Conservation (phyloP, 2,888 invertebrate species). For the Cenopis cana region DNA sequence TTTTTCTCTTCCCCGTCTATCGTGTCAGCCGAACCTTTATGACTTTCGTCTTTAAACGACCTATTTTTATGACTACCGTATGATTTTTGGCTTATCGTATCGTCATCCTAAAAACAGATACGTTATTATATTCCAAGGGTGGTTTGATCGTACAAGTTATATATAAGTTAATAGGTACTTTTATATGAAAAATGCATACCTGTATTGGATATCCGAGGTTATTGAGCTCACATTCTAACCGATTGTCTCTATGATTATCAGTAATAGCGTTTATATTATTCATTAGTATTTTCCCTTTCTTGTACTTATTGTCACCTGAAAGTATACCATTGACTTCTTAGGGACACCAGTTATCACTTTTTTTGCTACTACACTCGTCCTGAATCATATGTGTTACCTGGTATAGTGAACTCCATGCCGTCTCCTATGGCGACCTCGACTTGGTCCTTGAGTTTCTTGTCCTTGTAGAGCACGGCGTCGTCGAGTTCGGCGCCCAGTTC, state of each 20-base stretch:
- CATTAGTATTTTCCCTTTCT: slow-evolving; percentile 91
- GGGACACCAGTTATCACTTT: slow-evolving; percentile 43
- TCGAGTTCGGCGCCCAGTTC: slow-evolving; percentile 89
- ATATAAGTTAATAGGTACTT: no score
- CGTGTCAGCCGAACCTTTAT: slow-evolving; percentile 94
- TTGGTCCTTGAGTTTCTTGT: slow-evolving; percentile 95
- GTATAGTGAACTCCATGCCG: slow-evolving; percentile 97
- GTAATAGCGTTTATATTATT: slow-evolving; percentile 93
- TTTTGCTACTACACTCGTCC: slow-evolving; percentile 23
- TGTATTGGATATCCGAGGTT: slow-evolving; percentile 89
- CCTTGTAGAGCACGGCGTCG: slow-evolving; percentile 93
- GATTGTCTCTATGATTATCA: slow-evolving; percentile 90
- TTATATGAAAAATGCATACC: slow-evolving; percentile 56
- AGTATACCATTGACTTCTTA: slow-evolving; percentile 50
- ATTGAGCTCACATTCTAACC: slow-evolving; percentile 90
- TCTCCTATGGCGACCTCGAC: slow-evolving; percentile 96
- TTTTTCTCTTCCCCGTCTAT: slow-evolving; percentile 95
- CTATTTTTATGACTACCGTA: slow-evolving; percentile 96
- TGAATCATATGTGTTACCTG: slow-evolving; percentile 84
- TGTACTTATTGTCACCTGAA: slow-evolving; percentile 92
- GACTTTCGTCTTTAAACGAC: slow-evolving; percentile 95
- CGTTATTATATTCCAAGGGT: not conserved
- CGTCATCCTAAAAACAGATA: slow-evolving; percentile 85
- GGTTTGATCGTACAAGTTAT: not conserved
- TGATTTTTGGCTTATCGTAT: slow-evolving; percentile 94